Percentiles rank a stretch among this genome's conserved stretches.
These are phyloP conservation scores for Oncorhynchus masou DNA, from an alignment of 2,113 vertebrate species.

Conservation along the genomic window DNA sequence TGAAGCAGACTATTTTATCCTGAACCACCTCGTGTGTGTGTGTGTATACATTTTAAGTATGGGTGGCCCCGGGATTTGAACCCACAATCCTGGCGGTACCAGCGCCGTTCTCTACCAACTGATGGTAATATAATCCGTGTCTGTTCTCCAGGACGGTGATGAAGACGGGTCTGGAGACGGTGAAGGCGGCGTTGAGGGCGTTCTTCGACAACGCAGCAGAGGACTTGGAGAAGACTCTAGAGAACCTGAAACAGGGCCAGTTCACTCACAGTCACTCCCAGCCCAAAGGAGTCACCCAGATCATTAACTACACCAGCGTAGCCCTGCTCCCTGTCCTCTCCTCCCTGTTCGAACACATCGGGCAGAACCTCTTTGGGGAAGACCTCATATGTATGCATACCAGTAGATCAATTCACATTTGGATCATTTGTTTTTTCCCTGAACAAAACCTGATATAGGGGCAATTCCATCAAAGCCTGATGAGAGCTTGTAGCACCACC, in stretches of 20 bases:
- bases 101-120: background rate
- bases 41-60: too few species aligned
- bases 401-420: too few species aligned
- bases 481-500: too few species aligned
- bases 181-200: slow-evolving; percentile 83
- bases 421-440: too few species aligned
- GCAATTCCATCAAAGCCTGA: too few species aligned
- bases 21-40: too few species aligned
- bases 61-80: too few species aligned
- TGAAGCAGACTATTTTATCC: too few species aligned
- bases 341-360: slow-evolving; percentile 92
- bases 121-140: background rate
- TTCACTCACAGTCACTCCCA: slow-evolving; percentile 87
- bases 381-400: slow-evolving; percentile 86
- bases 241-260: slow-evolving; percentile 92
- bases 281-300: slow-evolving; percentile 88
- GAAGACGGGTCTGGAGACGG: slow-evolving; percentile 91
- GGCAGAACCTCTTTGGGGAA: slow-evolving; percentile 91
- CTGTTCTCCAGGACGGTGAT: slow-evolving; percentile 84
- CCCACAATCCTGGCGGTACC: too few species aligned
- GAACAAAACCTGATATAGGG: too few species aligned
- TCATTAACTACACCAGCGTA: slow-evolving; percentile 95
- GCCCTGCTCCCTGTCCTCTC: slow-evolving; percentile 90
- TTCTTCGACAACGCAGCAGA: slow-evolving; percentile 90
- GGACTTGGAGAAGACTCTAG: slow-evolving; percentile 90